These are phyloP conservation scores for Emydoidea blandingii DNA, from an alignment of 2,797 vertebrate species.

Conservation along the genomic window DNA sequence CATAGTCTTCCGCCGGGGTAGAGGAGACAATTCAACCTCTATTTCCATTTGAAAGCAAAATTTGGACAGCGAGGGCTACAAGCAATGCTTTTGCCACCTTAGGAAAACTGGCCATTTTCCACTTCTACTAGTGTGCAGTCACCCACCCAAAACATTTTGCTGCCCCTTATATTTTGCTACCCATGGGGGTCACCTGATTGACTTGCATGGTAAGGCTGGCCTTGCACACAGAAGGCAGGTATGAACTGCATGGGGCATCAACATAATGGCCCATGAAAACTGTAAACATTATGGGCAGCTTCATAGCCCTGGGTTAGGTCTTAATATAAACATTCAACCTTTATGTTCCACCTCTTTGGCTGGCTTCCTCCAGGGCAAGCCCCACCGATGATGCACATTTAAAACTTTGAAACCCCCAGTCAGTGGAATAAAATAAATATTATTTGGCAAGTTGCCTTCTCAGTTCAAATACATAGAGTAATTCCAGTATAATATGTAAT, in stretches of 20 bases:
- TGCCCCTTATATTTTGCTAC: not conserved
- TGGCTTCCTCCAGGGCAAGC: not conserved
- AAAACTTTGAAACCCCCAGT: slow-evolving; percentile 1
- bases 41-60: not conserved
- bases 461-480: not conserved
- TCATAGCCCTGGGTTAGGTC: not conserved
- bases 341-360: not conserved
- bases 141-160: not conserved
- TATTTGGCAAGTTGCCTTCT: slow-evolving; percentile 43
- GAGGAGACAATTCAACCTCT: not conserved
- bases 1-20: not conserved
- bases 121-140: not conserved
- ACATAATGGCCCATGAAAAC: not conserved
- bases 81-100: not conserved
- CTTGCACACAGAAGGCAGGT: not conserved
- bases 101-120: not conserved
- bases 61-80: not conserved
- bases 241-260: not conserved
- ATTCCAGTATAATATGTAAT: slow-evolving; percentile 53
- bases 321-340: rapidly evolving
- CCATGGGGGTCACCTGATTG: not conserved
- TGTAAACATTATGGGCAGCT: not conserved
- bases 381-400: not conserved
- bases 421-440: not conserved
- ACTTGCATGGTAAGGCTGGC: not conserved